Conservation (phyloP, 2,797 vertebrate genomes). For the Muscicapa striata region DNA sequence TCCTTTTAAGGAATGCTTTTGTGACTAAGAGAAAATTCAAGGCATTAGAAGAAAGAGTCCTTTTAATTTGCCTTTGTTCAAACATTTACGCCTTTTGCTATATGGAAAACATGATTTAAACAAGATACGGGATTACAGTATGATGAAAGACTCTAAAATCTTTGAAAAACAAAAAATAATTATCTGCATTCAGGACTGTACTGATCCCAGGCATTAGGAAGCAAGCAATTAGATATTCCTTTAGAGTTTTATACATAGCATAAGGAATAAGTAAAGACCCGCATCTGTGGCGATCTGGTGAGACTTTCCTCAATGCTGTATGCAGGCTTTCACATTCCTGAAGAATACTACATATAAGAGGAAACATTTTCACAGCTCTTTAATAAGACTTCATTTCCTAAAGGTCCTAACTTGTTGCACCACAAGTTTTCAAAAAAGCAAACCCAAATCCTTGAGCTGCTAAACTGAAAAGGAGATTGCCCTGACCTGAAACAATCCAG, state of each 20-base stretch:
- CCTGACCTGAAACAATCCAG: background rate
- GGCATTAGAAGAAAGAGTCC: constrained; percentile 7
- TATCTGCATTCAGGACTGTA: background rate
- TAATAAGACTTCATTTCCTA: background rate
- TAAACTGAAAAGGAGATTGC: background rate
- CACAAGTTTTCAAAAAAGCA: background rate
- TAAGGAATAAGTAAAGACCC: background rate
- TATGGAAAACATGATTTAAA: background rate
- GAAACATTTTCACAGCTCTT: background rate
- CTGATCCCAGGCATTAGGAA: background rate
- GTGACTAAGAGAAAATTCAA: constrained; percentile 59
- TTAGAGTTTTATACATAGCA: background rate
- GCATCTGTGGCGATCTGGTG: background rate
- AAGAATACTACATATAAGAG: background rate
- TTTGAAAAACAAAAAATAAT: background rate
- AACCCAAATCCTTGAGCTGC: background rate
- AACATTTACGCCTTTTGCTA: background rate
- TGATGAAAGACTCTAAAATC: background rate
- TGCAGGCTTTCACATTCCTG: background rate
- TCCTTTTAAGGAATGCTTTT: constrained; percentile 70
- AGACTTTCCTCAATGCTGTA: background rate
- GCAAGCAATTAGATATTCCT: background rate
- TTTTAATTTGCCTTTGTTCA: constrained; percentile 39
- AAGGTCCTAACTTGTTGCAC: background rate
- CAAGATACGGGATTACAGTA: background rate